Percentiles rank a stretch among this genome's conserved stretches.
Evolutionary conservation across 2,888 invertebrate genomes (phyloP).

Genomic region (Liodrosophila aerea): DNA sequence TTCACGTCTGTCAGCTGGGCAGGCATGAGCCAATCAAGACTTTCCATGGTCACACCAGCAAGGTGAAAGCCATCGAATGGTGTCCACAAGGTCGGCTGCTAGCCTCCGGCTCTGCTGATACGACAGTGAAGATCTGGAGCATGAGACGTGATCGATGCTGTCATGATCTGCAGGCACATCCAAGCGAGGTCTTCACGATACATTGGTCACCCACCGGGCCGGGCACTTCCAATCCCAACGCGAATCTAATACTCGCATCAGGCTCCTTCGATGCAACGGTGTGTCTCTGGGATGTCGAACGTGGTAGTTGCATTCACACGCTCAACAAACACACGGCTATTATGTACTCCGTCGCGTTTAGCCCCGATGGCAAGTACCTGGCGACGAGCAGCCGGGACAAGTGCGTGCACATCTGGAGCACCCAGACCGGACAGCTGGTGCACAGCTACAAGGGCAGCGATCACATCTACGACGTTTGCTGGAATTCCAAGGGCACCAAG

Average conservation of each 20-base stretch:
- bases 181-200: conserved; percentile 99
- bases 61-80: conserved; percentile 99
- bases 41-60: conserved; percentile 98
- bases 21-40: conserved; percentile 98
- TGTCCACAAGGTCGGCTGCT: conserved; percentile 98
- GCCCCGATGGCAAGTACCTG: conserved; percentile 98
- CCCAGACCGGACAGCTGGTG: conserved; percentile 96
- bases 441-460: conserved; percentile 99
- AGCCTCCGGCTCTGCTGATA: conserved; percentile 99
- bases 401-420: conserved; percentile 99
- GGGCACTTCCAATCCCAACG: conserved; percentile 97
- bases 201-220: conserved; percentile 99
- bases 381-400: conserved; percentile 99
- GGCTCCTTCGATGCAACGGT: conserved; percentile 99
- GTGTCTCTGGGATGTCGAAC: conserved; percentile 97
- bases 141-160: conserved; percentile 98
- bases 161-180: conserved; percentile 97
- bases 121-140: conserved; percentile 99
- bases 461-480: conserved; percentile 99
- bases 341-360: conserved; percentile 98
- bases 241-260: conserved; percentile 97
- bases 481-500: conserved; percentile 99
- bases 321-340: conserved; percentile 98
- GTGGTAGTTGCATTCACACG: conserved; percentile 96
- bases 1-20: conserved; percentile 97